Percentiles rank a stretch among this genome's conserved stretches.
These are phyloP conservation scores for Trachelus stipa DNA, from an alignment of 2,888 invertebrate genomes.

Conservation along the genomic window DNA sequence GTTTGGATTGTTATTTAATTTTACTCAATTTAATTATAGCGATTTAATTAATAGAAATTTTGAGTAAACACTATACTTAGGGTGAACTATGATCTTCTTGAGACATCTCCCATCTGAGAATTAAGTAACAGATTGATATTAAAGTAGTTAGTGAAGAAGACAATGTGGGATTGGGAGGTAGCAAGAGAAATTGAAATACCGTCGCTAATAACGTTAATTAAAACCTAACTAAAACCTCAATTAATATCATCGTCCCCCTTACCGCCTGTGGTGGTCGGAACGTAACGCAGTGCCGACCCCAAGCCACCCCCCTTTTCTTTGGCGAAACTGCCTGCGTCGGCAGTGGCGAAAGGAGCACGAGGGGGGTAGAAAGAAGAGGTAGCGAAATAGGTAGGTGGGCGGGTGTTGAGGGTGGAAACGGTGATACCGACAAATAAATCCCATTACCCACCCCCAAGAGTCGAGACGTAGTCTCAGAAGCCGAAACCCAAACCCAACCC, in stretches of 20 bases:
- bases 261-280: conserved; percentile 24
- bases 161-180: background rate
- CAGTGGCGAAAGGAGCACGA: background rate
- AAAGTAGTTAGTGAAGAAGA: conserved; percentile 6
- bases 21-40: background rate
- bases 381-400: conserved; percentile 28
- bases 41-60: background rate
- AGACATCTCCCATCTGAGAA: background rate
- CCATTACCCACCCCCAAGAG: conserved; percentile 61
- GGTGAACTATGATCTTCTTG: background rate
- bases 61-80: background rate
- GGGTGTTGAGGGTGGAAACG: conserved; percentile 33
- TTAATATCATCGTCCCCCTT: conserved; percentile 56
- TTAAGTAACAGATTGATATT: conserved; percentile 16
- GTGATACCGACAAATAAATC: conserved; percentile 58
- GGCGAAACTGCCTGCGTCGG: conserved; percentile 12
- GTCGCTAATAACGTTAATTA: conserved; percentile 63
- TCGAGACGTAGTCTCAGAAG: conserved; percentile 12
- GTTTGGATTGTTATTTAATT: background rate
- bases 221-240: conserved; percentile 59
- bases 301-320: conserved; percentile 26
- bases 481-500: conserved; percentile 33
- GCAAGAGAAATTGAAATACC: conserved; percentile 29
- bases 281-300: conserved; percentile 6
- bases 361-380: conserved; percentile 29